A percentile compares a stretch with the other conserved stretches of the same genome.
Evolutionary conservation across 2,888 invertebrate genomes (phyloP).

Genomic region (Euplagia quadripunctaria): DNA sequence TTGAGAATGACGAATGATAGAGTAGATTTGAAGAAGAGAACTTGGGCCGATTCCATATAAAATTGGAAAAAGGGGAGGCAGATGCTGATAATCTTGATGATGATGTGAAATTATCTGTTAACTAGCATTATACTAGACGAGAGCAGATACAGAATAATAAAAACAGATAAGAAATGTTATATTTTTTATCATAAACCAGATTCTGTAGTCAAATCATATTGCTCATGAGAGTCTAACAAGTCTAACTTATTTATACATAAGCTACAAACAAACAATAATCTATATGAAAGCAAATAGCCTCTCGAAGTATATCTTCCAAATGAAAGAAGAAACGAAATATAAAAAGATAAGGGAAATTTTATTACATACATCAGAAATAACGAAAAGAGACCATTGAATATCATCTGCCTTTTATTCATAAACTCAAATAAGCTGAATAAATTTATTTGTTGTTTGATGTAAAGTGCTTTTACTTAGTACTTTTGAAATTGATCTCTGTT

Average conservation of each 20-base stretch:
- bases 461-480: not conserved
- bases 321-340: not conserved
- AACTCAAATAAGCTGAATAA: conserved; percentile 1
- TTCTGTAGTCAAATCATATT: not conserved
- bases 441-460: conserved; percentile 2
- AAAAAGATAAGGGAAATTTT: conserved; percentile 4
- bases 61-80: too few relatives aligned
- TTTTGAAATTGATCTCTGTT: not conserved
- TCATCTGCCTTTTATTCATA: not conserved
- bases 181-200: too few relatives aligned
- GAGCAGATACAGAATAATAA: too few relatives aligned
- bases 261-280: not conserved
- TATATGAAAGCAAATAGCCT: conserved; percentile 6
- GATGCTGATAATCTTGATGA: too few relatives aligned
- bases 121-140: too few relatives aligned
- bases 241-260: not conserved
- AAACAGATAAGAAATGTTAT: too few relatives aligned
- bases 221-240: not conserved
- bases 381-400: conserved; percentile 8
- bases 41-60: too few relatives aligned
- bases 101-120: too few relatives aligned
- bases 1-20: too few relatives aligned
- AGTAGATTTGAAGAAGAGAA: too few relatives aligned
- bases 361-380: conserved; percentile 6
- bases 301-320: not conserved